Evolutionary conservation across 2,888 invertebrate species (phyloP).

Genomic region (Exocentrus adspersus): DNA sequence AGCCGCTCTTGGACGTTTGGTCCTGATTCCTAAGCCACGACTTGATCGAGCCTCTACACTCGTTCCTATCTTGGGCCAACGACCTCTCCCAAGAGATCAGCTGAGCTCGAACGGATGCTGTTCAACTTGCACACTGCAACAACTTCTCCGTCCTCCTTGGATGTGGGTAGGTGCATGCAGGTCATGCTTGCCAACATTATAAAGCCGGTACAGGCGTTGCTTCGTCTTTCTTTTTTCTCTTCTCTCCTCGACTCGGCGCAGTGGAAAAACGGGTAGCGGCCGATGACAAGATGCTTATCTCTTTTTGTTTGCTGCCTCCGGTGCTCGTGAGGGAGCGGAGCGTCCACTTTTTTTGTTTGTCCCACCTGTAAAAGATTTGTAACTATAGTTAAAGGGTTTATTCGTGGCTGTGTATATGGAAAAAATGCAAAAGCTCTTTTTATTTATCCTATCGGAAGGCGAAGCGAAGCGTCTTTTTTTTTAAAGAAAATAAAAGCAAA

Average conservation of each 20-base stretch:
- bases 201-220: background rate
- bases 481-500: conserved; percentile 9
- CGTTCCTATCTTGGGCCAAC: conserved; percentile 10
- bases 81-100: conserved; percentile 27
- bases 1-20: no score
- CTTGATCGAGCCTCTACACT: conserved; percentile 11
- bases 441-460: no score
- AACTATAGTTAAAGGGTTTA: no score
- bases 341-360: no score
- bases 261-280: conserved; percentile 2
- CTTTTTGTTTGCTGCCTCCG: background rate
- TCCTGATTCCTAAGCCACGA: background rate
- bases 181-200: conserved; percentile 22
- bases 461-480: background rate
- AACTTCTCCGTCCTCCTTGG: conserved; percentile 22
- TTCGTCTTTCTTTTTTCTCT: background rate
- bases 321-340: no score
- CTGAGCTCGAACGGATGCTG: conserved; percentile 28
- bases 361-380: no score
- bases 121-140: conserved; percentile 29
- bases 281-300: conserved; percentile 1
- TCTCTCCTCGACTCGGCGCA: background rate
- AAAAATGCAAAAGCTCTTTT: background rate
- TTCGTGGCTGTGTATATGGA: no score
- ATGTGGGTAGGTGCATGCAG: conserved; percentile 28